These are phyloP conservation scores for Chascanopsetta lugubris DNA, from an alignment of 2,113 vertebrate species.

Conservation along the genomic window DNA sequence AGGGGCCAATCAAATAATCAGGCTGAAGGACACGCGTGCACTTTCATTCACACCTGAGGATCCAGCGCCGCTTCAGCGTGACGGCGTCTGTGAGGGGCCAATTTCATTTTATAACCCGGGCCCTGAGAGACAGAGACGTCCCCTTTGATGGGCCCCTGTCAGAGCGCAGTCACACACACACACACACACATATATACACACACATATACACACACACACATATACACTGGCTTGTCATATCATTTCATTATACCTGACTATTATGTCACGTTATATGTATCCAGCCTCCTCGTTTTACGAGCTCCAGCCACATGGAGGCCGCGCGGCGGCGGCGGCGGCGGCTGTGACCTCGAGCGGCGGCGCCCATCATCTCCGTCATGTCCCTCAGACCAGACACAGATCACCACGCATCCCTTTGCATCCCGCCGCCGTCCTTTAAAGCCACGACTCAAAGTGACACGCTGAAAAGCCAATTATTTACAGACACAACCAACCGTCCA, in stretches of 20 bases:
- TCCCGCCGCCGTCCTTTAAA: background rate
- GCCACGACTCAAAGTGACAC: background rate
- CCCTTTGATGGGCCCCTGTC: slow-evolving; percentile 36
- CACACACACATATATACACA: background rate
- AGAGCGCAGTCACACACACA: slow-evolving; percentile 22
- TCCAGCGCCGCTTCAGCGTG: slow-evolving; percentile 35
- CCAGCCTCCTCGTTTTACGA: background rate
- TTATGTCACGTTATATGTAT: slow-evolving; percentile 9
- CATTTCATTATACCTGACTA: slow-evolving; percentile 9
- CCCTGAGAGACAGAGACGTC: slow-evolving; percentile 39
- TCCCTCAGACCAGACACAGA: background rate
- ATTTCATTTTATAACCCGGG: slow-evolving; percentile 39
- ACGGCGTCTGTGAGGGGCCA: slow-evolving; percentile 28
- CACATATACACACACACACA: slow-evolving; percentile 1
- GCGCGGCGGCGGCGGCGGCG: background rate
- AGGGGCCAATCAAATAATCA: slow-evolving; percentile 70
- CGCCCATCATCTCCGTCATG: background rate
- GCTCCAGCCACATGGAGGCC: background rate
- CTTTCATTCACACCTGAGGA: slow-evolving; percentile 58
- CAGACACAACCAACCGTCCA: no score
- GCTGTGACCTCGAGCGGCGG: background rate
- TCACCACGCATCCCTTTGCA: background rate
- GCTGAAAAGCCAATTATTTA: no score
- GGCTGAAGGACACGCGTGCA: slow-evolving; percentile 44
- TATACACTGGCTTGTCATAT: slow-evolving; percentile 4